Percentiles rank a stretch among this genome's conserved stretches.
Evolutionary conservation across 2,888 invertebrate genomes (phyloP).

Genomic region (Epirrhoe tristata): DNA sequence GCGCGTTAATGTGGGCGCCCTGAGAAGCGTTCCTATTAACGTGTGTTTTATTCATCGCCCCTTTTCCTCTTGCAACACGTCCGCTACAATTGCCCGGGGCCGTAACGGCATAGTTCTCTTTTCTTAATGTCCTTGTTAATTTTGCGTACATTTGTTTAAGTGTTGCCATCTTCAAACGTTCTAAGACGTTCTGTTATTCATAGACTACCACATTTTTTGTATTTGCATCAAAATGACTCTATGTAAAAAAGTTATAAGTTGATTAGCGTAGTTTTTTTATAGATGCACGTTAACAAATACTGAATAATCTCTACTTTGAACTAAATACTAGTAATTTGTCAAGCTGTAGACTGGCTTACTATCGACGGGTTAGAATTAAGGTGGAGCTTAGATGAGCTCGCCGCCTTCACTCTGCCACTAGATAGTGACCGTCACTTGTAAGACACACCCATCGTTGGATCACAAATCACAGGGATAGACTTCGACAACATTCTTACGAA

Average conservation of each 20-base stretch:
- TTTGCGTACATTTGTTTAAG: conserved; percentile 67
- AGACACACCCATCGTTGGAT: not conserved
- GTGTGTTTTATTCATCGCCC: conserved; percentile 77
- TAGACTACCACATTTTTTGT: not conserved
- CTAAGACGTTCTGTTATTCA: not conserved
- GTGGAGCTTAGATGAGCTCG: conserved; percentile 56
- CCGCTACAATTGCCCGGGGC: conserved; percentile 64
- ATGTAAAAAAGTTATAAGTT: too few relatives aligned
- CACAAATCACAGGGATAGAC: not conserved
- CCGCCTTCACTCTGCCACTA: conserved; percentile 35
- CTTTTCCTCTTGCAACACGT: conserved; percentile 67
- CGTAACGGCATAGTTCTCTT: conserved; percentile 70
- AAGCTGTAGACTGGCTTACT: conserved; percentile 44
- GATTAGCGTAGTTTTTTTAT: too few relatives aligned
- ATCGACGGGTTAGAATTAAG: conserved; percentile 59
- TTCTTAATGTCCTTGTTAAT: conserved; percentile 71
- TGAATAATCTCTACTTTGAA: conserved; percentile 6
- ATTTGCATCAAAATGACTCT: too few relatives aligned
- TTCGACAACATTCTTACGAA: not conserved
- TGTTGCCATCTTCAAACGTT: conserved; percentile 50
- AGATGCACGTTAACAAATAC: not conserved
- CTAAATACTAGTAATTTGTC: conserved; percentile 29
- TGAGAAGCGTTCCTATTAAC: conserved; percentile 70
- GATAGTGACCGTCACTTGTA: conserved; percentile 13
- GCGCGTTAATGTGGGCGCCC: conserved; percentile 75